A percentile compares a stretch with the other conserved stretches of the same genome.
Evolutionary conservation across 2,888 invertebrate genomes (phyloP).

Genomic region (Apodemia duryi): DNA sequence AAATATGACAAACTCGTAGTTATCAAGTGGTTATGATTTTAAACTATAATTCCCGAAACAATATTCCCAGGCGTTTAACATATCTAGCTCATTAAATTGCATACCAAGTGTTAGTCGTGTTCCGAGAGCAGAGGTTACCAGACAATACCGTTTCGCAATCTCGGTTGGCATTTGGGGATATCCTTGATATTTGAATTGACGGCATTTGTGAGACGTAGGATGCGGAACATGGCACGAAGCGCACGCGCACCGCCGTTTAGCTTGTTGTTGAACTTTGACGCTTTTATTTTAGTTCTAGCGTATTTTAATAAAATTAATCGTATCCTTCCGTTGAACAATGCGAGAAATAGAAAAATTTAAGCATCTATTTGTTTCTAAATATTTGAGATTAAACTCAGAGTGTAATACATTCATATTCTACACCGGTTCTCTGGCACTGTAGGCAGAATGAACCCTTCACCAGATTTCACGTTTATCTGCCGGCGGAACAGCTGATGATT

Average conservation of each 20-base stretch:
- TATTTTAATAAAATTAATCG: neutral
- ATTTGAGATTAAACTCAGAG: no score
- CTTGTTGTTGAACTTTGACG: slow-evolving; percentile 17
- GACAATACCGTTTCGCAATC: slow-evolving; percentile 63
- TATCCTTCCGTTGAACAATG: neutral
- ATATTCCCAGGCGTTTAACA: slow-evolving; percentile 11
- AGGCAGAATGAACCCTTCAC: no score
- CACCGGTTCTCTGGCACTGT: no score
- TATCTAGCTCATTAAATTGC: slow-evolving; percentile 13
- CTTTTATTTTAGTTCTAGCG: neutral
- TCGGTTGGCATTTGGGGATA: slow-evolving; percentile 66
- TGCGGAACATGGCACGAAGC: slow-evolving; percentile 48
- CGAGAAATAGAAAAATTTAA: neutral
- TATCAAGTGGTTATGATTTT: slow-evolving; percentile 13
- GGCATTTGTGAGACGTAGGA: slow-evolving; percentile 67
- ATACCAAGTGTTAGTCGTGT: slow-evolving; percentile 21
- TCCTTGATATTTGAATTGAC: slow-evolving; percentile 74
- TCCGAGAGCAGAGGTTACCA: slow-evolving; percentile 45
- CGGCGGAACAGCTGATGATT: no score
- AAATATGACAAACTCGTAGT: neutral
- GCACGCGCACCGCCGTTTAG: slow-evolving; percentile 25
- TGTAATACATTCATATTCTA: no score
- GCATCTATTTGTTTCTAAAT: no score
- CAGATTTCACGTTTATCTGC: no score
- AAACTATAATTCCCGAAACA: slow-evolving; percentile 1